A percentile compares a stretch with the other conserved stretches of the same genome.
Conservation (phyloP, 1,140 invertebrate species). For the Brachionus sp. region DNA sequence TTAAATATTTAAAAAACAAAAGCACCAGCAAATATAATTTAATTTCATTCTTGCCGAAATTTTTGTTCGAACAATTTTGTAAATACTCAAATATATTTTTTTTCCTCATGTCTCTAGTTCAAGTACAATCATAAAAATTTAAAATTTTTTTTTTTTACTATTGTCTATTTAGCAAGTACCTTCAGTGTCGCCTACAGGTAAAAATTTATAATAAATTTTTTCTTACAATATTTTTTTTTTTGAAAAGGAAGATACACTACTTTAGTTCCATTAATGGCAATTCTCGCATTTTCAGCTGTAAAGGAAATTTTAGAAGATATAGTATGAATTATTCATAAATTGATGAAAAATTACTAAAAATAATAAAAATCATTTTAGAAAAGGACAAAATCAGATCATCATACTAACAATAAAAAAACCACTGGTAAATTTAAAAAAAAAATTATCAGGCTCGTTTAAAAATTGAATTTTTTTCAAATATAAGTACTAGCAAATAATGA, state of each 20-base stretch:
- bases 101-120: constrained; percentile 50
- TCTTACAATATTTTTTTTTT: background rate
- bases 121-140: background rate
- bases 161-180: constrained; percentile 86
- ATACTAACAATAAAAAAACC: constrained; percentile 27
- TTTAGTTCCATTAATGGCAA: constrained; percentile 85
- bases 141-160: constrained; percentile 69
- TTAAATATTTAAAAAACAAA: background rate
- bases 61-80: constrained; percentile 92
- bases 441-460: background rate
- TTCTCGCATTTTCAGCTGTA: constrained; percentile 82
- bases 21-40: constrained; percentile 79
- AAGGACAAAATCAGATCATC: constrained; percentile 82
- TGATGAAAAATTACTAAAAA: constrained; percentile 64
- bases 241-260: constrained; percentile 73
- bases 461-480: background rate
- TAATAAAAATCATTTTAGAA: constrained; percentile 65
- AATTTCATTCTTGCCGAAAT: constrained; percentile 80
- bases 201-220: background rate
- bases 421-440: background rate
- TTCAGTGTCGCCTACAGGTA: constrained; percentile 90
- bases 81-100: constrained; percentile 96
- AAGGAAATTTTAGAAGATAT: constrained; percentile 92
- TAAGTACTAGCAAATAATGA: background rate
- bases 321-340: constrained; percentile 78